Percentiles rank a stretch among this genome's conserved stretches.
phyloP scores from a whole-genome alignment of 2,888 invertebrate species.

The Macaria notata region DNA sequence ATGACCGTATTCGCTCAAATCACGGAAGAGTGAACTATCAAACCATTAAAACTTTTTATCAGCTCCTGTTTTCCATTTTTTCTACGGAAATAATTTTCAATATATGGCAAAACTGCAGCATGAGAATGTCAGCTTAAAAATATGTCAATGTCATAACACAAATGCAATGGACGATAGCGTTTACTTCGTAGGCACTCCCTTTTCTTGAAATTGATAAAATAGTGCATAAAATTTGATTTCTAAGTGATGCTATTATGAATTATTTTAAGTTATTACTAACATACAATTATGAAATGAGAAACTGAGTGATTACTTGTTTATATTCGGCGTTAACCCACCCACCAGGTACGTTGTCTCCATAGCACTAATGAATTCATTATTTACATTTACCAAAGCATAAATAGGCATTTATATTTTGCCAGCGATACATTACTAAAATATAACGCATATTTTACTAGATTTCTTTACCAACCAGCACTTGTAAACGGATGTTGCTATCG shows the following conservation, averaged over 20 bases:
- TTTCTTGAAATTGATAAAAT: constrained; percentile 34
- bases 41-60: too few species aligned
- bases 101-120: too few species aligned
- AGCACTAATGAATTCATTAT: neutral
- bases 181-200: constrained; percentile 49
- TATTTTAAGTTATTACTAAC: too few species aligned
- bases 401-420: too few species aligned
- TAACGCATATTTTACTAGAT: too few species aligned
- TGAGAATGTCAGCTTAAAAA: too few species aligned
- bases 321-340: constrained; percentile 5
- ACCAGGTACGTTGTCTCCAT: constrained; percentile 7
- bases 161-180: constrained; percentile 38
- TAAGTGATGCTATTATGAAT: constrained; percentile 8
- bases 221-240: neutral
- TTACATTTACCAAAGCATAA: too few species aligned
- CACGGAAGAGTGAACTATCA: too few species aligned
- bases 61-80: too few species aligned
- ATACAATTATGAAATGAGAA: constrained; percentile 16
- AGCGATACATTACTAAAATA: too few species aligned
- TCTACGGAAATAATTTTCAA: too few species aligned
- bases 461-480: neutral
- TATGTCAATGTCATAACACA: constrained; percentile 17
- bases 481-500: constrained; percentile 29
- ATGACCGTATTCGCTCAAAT: too few species aligned
- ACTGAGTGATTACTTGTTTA: constrained; percentile 6